Conservation (phyloP, 2,797 vertebrate genomes). For the Typhlichthys subterraneus region DNA sequence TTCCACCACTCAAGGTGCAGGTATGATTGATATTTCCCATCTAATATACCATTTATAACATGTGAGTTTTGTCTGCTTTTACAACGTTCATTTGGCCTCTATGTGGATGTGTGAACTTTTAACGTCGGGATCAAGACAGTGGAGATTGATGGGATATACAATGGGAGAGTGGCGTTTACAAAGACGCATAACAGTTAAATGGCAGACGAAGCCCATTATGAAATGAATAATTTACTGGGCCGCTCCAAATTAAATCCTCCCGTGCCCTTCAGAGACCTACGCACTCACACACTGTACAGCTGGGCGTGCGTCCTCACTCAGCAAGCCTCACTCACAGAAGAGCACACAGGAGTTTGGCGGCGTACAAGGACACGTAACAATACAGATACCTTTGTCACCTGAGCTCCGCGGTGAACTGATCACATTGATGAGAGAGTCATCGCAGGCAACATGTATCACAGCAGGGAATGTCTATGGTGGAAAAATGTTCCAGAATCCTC, state of each 20-base stretch:
- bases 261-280: slow-evolving; percentile 39
- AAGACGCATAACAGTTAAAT: slow-evolving; percentile 30
- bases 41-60: not conserved
- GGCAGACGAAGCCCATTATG: slow-evolving; percentile 25
- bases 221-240: slow-evolving; percentile 54
- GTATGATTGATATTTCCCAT: slow-evolving; percentile 3
- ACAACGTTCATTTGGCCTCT: slow-evolving; percentile 10
- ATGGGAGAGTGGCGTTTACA: slow-evolving; percentile 14
- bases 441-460: slow-evolving; percentile 73
- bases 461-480: slow-evolving; percentile 72
- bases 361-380: slow-evolving; percentile 23
- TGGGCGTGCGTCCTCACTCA: no score
- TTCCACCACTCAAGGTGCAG: not conserved
- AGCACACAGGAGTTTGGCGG: slow-evolving; percentile 26
- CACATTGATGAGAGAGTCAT: slow-evolving; percentile 76
- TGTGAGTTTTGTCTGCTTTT: slow-evolving; percentile 4
- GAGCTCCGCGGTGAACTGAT: slow-evolving; percentile 64
- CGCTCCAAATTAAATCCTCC: slow-evolving; percentile 39
- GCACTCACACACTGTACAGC: slow-evolving; percentile 2
- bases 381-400: slow-evolving; percentile 64
- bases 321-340: not conserved
- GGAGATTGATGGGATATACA: slow-evolving; percentile 32
- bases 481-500: slow-evolving; percentile 68
- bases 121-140: slow-evolving; percentile 4
- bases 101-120: not conserved